A percentile compares a stretch with the other conserved stretches of the same genome.
These are phyloP conservation scores for Rhingia campestris DNA, from an alignment of 2,888 invertebrate species.

Conservation along the genomic window DNA sequence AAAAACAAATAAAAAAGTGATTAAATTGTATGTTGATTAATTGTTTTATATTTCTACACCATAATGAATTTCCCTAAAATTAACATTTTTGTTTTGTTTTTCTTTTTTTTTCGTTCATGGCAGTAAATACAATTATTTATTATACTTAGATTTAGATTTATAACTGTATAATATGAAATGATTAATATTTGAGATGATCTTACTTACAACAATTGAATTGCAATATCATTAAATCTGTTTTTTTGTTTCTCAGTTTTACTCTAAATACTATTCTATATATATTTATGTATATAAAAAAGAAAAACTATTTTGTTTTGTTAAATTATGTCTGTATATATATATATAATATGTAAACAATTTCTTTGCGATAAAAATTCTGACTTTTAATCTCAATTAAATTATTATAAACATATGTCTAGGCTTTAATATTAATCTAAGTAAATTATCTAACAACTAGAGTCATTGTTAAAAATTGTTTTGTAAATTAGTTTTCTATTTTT, in stretches of 20 bases:
- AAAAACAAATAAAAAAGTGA: not conserved
- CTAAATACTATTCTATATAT: constrained; percentile 51
- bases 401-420: constrained; percentile 52
- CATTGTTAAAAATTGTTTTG: constrained; percentile 60
- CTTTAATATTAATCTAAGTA: constrained; percentile 50
- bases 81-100: too few species aligned
- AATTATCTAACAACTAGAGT: constrained; percentile 63
- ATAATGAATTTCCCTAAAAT: constrained; percentile 70
- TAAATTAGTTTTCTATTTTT: constrained; percentile 47
- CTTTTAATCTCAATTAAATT: constrained; percentile 66
- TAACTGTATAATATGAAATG: constrained; percentile 59
- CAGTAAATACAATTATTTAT: constrained; percentile 69
- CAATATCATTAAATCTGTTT: constrained; percentile 59
- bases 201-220: constrained; percentile 71
- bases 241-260: constrained; percentile 18
- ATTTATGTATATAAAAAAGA: constrained; percentile 40
- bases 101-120: constrained; percentile 54
- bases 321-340: constrained; percentile 47
- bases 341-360: constrained; percentile 60
- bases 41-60: constrained; percentile 72
- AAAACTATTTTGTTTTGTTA: constrained; percentile 42
- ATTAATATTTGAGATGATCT: constrained; percentile 66
- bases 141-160: constrained; percentile 42
- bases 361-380: constrained; percentile 65
- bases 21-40: constrained; percentile 53